These are phyloP conservation scores for Natrix natrix DNA, from an alignment of 2,797 vertebrate species.

Conservation along the genomic window DNA sequence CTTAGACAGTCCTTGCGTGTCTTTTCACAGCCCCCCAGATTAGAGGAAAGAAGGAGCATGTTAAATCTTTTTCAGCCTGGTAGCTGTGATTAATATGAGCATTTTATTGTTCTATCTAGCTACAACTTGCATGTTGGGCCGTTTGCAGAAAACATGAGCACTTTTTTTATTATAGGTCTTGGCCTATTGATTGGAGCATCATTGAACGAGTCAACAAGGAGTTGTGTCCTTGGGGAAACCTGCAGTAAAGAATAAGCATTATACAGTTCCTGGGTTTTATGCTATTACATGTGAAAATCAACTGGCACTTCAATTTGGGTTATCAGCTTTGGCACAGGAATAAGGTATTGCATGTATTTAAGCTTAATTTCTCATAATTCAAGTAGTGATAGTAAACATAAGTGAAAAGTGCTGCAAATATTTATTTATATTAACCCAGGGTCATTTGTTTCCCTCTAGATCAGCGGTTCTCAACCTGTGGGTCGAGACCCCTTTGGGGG, in stretches of 20 bases:
- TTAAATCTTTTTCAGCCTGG: background rate
- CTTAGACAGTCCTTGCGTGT: background rate
- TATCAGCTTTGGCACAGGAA: background rate
- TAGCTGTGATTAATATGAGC: background rate
- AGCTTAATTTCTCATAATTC: too few relatives aligned
- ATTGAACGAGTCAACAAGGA: background rate
- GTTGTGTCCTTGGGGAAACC: background rate
- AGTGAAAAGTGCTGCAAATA: background rate
- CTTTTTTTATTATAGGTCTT: background rate
- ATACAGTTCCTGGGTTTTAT: background rate
- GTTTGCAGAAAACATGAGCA: background rate
- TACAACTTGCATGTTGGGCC: background rate
- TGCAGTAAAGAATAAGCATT: background rate
- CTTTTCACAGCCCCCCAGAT: background rate
- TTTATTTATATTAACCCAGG: background rate
- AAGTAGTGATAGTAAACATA: background rate
- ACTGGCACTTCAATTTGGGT: background rate
- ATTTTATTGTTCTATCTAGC: background rate
- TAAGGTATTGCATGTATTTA: background rate
- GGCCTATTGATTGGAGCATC: background rate
- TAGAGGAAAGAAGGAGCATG: background rate
- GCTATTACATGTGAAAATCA: background rate
- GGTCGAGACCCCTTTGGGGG: too few relatives aligned
- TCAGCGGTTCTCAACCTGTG: too few relatives aligned
- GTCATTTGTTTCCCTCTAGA: background rate